Evolutionary conservation across 2,797 vertebrate genomes (phyloP).

Genomic region (Hafferia zeledoni): DNA sequence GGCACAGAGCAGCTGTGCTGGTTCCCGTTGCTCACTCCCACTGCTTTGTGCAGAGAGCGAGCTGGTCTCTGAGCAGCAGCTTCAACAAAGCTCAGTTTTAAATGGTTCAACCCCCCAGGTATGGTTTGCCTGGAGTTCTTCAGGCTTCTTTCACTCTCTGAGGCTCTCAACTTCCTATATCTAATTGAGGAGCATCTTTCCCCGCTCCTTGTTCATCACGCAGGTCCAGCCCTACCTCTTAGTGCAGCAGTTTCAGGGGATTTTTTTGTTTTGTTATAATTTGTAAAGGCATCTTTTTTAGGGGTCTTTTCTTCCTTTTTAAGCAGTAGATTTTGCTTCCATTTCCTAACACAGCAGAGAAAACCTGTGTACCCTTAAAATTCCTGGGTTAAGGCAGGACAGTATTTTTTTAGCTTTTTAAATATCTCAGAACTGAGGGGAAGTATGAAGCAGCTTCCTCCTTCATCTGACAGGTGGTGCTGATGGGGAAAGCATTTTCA

Average conservation of each 20-base stretch:
- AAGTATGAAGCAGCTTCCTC: neutral
- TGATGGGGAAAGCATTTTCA: neutral
- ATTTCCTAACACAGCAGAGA: neutral
- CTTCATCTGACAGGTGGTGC: neutral
- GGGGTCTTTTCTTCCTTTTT: neutral
- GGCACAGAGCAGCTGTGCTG: slow-evolving; percentile 16
- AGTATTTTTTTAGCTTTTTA: neutral
- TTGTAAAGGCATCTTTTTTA: neutral
- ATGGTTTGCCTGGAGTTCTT: neutral
- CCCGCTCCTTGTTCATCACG: neutral
- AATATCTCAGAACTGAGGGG: neutral
- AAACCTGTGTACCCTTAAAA: too few relatives aligned
- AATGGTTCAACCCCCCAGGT: neutral
- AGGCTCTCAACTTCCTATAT: neutral
- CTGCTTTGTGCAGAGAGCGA: neutral
- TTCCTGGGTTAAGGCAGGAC: too few relatives aligned
- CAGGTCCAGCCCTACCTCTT: accelerated
- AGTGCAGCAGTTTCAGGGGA: neutral
- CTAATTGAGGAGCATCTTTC: neutral
- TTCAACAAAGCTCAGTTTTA: neutral
- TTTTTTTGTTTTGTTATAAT: neutral
- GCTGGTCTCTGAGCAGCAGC: neutral
- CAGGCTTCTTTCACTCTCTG: neutral
- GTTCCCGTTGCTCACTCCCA: neutral
- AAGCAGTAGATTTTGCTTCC: neutral